Percentiles rank a stretch among this genome's conserved stretches.
Evolutionary conservation across 1,140 invertebrate genomes (phyloP).

Genomic region (Drosophila yakuba): DNA sequence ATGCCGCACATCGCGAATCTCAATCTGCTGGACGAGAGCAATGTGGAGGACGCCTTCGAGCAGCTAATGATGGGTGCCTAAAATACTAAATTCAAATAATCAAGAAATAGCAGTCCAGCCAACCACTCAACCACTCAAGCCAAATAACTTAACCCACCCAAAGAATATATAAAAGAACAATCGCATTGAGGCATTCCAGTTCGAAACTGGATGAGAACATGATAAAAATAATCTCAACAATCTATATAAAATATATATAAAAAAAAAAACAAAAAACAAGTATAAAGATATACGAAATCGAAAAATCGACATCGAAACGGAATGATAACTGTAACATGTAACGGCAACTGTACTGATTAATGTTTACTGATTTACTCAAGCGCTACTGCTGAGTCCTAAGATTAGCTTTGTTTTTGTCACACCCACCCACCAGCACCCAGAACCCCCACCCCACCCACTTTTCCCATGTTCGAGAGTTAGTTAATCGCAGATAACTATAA

Average conservation of each 20-base stretch:
- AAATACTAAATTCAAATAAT: not conserved
- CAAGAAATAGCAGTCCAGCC: slow-evolving; percentile 20
- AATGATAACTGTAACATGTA: slow-evolving; percentile 46
- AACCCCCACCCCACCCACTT: not conserved
- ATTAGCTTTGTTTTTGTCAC: slow-evolving; percentile 41
- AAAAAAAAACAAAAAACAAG: not conserved
- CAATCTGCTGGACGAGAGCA: slow-evolving; percentile 88
- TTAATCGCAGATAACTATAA: not conserved
- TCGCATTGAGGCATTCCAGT: slow-evolving; percentile 44
- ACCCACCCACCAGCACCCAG: not conserved
- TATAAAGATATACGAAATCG: slow-evolving; percentile 20
- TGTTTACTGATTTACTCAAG: slow-evolving; percentile 47
- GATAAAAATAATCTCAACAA: not conserved
- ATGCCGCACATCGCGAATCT: slow-evolving; percentile 89
- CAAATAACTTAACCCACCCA: slow-evolving; percentile 15
- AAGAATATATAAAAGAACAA: not conserved
- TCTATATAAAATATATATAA: not conserved
- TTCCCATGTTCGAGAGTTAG: slow-evolving; percentile 8
- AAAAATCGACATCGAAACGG: slow-evolving; percentile 33
- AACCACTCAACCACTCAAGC: slow-evolving; percentile 39
- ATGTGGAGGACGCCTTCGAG: slow-evolving; percentile 91
- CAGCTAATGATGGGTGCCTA: slow-evolving; percentile 88
- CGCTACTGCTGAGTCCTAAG: slow-evolving; percentile 57
- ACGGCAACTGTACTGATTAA: slow-evolving; percentile 66
- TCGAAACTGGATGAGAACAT: slow-evolving; percentile 43